Percentiles rank a stretch among this genome's conserved stretches.
Evolutionary conservation across 2,113 vertebrate species (phyloP).

Genomic region (Illadopsis cleaveri): DNA sequence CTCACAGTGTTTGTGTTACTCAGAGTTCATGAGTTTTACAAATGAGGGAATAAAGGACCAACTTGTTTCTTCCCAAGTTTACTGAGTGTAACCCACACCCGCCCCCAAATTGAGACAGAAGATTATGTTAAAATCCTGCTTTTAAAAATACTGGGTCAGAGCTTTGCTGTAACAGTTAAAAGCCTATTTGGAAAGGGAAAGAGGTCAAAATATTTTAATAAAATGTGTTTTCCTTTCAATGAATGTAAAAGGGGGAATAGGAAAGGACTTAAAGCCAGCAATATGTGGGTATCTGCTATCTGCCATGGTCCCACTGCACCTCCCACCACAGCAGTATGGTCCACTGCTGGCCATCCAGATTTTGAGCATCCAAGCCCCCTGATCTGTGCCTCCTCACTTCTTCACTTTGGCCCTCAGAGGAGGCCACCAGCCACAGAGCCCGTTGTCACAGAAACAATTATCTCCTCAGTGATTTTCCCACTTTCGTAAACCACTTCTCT

Average conservation of each 20-base stretch:
- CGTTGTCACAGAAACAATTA: background rate
- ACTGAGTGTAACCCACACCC: background rate
- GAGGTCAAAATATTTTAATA: background rate
- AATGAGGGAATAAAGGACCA: background rate
- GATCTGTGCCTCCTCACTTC: background rate
- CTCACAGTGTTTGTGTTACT: background rate
- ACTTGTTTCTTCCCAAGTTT: background rate
- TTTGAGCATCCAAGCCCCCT: background rate
- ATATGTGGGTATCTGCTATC: background rate
- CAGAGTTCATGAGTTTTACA: background rate
- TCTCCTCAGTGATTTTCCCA: background rate
- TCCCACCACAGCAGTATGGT: background rate
- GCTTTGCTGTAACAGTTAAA: background rate
- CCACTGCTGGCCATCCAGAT: background rate
- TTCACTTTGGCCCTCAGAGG: background rate
- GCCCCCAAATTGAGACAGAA: background rate
- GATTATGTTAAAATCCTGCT: constrained; percentile 3
- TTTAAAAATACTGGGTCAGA: constrained; percentile 5
- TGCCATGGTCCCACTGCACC: background rate
- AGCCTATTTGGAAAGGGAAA: background rate
- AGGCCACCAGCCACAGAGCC: background rate
- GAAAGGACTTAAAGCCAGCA: background rate
- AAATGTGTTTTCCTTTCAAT: background rate
- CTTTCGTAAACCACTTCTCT: background rate
- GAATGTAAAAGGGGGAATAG: background rate